phyloP scores from a whole-genome alignment of 2,113 vertebrate genomes.

The Gnathonemus longibarbis region DNA sequence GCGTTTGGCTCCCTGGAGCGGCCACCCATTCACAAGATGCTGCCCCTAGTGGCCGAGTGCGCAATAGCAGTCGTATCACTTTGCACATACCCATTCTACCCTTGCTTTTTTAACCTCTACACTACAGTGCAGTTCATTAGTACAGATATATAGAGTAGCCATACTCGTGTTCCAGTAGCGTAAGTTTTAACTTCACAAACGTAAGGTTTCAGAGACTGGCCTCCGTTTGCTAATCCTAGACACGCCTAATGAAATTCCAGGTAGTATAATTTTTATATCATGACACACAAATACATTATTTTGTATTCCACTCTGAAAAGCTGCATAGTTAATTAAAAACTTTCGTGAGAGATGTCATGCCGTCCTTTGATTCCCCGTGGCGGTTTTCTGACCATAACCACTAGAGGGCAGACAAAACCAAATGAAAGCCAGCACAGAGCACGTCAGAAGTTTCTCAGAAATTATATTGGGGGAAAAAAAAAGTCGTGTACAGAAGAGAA shows the following conservation, averaged over 20 bases:
- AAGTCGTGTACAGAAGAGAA: conserved; percentile 66
- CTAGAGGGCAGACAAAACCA: conserved; percentile 15
- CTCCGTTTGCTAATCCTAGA: background rate
- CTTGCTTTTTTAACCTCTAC: background rate
- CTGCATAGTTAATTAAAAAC: background rate
- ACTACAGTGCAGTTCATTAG: background rate
- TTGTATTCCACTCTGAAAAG: background rate
- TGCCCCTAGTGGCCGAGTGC: conserved; percentile 45
- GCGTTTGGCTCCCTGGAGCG: background rate
- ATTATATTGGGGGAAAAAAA: conserved; percentile 69
- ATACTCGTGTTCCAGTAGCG: background rate
- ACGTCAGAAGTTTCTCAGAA: conserved; percentile 12
- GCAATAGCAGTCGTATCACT: background rate
- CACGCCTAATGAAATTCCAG: background rate
- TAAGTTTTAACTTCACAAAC: background rate
- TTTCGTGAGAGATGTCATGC: background rate
- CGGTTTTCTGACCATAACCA: background rate
- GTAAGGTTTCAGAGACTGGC: background rate
- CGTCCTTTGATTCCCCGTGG: background rate
- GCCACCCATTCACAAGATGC: conserved; percentile 36
- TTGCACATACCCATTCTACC: background rate
- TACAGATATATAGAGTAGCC: background rate
- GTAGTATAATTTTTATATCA: background rate
- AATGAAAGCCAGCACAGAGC: background rate
- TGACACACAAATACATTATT: background rate